A percentile compares a stretch with the other conserved stretches of the same genome.
These are phyloP conservation scores for Nomada goodeniana DNA, from an alignment of 2,888 invertebrate genomes.

Conservation along the genomic window DNA sequence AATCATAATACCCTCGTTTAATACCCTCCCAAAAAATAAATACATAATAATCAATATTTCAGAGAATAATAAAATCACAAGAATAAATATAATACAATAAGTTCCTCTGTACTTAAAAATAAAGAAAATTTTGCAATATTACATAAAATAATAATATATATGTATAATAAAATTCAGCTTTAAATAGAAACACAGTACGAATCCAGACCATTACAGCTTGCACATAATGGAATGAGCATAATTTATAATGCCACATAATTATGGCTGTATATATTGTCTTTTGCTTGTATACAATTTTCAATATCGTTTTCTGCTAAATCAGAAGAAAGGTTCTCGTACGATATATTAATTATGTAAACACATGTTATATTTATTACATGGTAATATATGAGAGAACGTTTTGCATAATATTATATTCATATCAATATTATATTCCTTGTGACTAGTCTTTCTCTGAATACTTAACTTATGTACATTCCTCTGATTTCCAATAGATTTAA, in stretches of 20 bases:
- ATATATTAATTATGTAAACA: slow-evolving; percentile 31
- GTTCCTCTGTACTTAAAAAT: slow-evolving; percentile 27
- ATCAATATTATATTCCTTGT: slow-evolving; percentile 25
- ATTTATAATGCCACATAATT: slow-evolving; percentile 31
- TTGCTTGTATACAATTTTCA: slow-evolving; percentile 37
- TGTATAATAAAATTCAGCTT: slow-evolving; percentile 37
- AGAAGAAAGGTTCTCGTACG: slow-evolving; percentile 30
- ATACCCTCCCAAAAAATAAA: slow-evolving; percentile 45
- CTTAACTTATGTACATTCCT: slow-evolving; percentile 46
- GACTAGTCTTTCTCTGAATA: slow-evolving; percentile 46
- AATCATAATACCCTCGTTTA: slow-evolving; percentile 61
- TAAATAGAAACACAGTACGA: slow-evolving; percentile 16
- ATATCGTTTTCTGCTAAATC: slow-evolving; percentile 29
- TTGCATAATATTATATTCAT: not conserved
- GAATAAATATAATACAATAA: slow-evolving; percentile 72
- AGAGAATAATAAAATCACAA: slow-evolving; percentile 54
- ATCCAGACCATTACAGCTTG: not conserved
- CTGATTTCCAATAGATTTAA: slow-evolving; percentile 15
- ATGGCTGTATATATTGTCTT: slow-evolving; percentile 51
- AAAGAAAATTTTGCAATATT: slow-evolving; percentile 26
- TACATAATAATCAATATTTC: slow-evolving; percentile 36
- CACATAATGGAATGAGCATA: slow-evolving; percentile 5
- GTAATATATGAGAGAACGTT: slow-evolving; percentile 28
- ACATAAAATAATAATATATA: slow-evolving; percentile 26
- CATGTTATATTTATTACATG: slow-evolving; percentile 44